Base-by-base conservation (phyloP, 2,113 vertebrate species). In the Tapirus terrestris region DNA sequence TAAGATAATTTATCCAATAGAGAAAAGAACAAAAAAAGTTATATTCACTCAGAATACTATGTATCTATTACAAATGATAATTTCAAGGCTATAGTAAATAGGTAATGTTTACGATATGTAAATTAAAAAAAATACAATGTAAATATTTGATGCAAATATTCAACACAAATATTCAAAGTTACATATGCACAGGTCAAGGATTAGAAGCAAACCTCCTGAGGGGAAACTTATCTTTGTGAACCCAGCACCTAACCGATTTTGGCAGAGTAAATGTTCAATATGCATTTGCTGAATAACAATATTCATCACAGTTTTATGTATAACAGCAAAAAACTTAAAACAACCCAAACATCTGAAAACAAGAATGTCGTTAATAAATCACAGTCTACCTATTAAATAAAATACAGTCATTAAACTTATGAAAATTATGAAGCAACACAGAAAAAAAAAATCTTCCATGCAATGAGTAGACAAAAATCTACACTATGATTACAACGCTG, bases 161-260 rank as follows among this genome's bases (percentile, higher is more conserved):
- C 67, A 92, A 67, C 39, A 39, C 6, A 88, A 88, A 88, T 81
- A 92, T 75, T 96, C 67, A 92, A 67, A 87, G 58, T 33, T 92
- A 80, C 6, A 23, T 67, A 65, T 18, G 31, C 8, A 36, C 29
- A 58, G 56, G 58, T 67, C 68, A 76, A 84, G 60, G 36, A 83
- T 65, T 75, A 89, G 58, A 89, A 89, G 67, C 39, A 61, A 76
- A 58, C 20, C 21, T 89, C 67, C 43, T 73, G 45, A 81, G 33
- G n/a, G 67, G 13, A 80, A 77, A 12, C 63, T 81, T 72, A 80
- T 72, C 65, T 77, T 93, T 39, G 53, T 39, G 33, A 61, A 51
- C 36, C 39, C 10, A 82, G 25, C 33, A 63, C 53, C 70, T 36
- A 83, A 63, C 1, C 36, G 51, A 82, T 53, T 45, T 33, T 73